Conservation (phyloP, 2,113 vertebrate genomes). For the Ailuropoda melanoleuca region DNA sequence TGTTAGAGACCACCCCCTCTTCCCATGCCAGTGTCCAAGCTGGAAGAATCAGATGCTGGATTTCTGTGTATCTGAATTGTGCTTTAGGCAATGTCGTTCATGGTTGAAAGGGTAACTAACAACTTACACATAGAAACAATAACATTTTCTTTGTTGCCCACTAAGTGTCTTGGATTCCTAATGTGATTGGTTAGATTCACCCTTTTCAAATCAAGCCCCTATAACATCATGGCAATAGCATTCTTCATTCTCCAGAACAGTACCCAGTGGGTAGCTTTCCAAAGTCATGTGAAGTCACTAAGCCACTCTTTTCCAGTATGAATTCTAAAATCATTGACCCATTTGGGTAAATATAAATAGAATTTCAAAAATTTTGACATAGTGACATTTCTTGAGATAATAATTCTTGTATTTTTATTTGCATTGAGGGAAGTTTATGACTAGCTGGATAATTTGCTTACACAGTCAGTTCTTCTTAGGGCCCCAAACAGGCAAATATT, state of each 20-base stretch:
- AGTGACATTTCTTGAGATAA: not conserved
- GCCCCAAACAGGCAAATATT: slow-evolving; percentile 64
- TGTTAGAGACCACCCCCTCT: not conserved
- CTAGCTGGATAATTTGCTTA: slow-evolving; percentile 69
- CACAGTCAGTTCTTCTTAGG: not conserved
- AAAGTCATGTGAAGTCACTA: not conserved
- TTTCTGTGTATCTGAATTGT: not conserved
- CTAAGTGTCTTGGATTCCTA: not conserved
- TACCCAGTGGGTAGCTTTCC: not conserved
- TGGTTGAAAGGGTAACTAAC: not conserved
- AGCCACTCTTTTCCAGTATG: not conserved
- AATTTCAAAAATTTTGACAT: not conserved
- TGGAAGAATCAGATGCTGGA: not conserved
- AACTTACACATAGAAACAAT: not conserved
- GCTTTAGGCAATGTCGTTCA: not conserved
- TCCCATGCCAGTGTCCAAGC: not conserved
- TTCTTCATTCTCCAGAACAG: not conserved
- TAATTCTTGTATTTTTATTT: slow-evolving; percentile 21
- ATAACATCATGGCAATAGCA: not conserved
- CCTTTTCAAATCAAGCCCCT: not conserved
- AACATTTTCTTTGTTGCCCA: not conserved
- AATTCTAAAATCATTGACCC: not conserved
- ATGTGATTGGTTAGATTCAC: not conserved
- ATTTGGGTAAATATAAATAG: not conserved
- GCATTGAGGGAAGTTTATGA: slow-evolving; percentile 33